These are phyloP conservation scores for Lysandra bellargus DNA, from an alignment of 2,888 invertebrate genomes.

Conservation along the genomic window DNA sequence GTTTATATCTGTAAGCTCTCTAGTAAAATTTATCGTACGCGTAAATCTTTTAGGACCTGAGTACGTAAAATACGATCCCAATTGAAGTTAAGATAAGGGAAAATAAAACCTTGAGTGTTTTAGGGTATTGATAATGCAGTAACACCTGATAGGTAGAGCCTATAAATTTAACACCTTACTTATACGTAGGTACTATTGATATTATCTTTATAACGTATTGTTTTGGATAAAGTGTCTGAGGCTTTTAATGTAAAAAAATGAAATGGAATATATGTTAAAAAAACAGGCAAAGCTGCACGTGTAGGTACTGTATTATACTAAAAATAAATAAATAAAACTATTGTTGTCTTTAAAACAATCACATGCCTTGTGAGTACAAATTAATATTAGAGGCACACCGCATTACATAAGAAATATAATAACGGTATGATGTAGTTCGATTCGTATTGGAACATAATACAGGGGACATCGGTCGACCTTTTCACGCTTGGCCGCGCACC, in stretches of 20 bases:
- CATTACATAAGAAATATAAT: constrained; percentile 27
- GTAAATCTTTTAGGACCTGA: constrained; percentile 27
- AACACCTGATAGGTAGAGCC: not conserved
- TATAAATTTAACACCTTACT: not conserved
- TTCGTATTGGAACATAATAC: constrained; percentile 37
- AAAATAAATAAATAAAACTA: not conserved
- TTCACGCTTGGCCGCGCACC: constrained; percentile 59
- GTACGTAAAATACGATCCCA: constrained; percentile 26
- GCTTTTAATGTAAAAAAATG: too few species aligned
- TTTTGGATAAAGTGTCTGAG: not conserved
- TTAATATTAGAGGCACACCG: not conserved
- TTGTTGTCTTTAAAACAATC: not conserved
- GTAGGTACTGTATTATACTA: too few species aligned
- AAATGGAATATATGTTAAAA: too few species aligned
- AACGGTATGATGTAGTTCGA: constrained; percentile 32
- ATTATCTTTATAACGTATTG: not conserved
- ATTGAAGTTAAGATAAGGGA: constrained; percentile 22
- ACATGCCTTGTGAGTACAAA: not conserved
- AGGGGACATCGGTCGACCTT: constrained; percentile 50
- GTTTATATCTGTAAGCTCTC: constrained; percentile 26
- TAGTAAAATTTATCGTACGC: constrained; percentile 23
- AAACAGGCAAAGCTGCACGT: too few species aligned
- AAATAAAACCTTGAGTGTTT: constrained; percentile 22
- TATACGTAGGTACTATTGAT: not conserved
- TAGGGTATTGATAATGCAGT: not conserved